Percentiles rank a stretch among this genome's conserved stretches.
These are phyloP conservation scores for Agonum fuliginosum DNA, from an alignment of 2,888 invertebrate species.

Conservation along the genomic window DNA sequence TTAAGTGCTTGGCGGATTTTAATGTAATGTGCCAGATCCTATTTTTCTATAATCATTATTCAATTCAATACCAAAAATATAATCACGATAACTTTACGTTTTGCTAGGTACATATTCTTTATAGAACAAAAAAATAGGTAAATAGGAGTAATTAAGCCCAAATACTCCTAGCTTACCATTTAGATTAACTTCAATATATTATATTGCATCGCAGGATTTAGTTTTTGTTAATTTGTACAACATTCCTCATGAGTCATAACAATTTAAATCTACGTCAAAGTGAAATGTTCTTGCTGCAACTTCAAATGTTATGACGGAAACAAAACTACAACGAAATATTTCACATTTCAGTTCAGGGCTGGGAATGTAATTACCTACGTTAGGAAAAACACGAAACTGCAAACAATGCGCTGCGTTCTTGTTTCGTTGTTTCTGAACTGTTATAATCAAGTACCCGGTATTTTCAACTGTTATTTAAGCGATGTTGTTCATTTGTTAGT, in stretches of 20 bases:
- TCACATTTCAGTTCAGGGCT: conserved; percentile 34
- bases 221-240: background rate
- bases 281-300: conserved; percentile 21
- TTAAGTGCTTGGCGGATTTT: no score
- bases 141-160: no score
- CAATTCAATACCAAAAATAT: no score
- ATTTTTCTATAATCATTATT: no score
- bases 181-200: no score
- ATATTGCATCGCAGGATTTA: no score
- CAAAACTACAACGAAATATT: conserved; percentile 38
- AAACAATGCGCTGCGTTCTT: conserved; percentile 30
- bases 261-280: background rate
- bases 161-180: no score
- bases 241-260: background rate
- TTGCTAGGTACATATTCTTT: no score
- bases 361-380: conserved; percentile 27
- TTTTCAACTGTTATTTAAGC: conserved; percentile 28
- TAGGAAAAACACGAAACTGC: conserved; percentile 35
- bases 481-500: conserved; percentile 14
- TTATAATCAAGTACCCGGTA: conserved; percentile 24
- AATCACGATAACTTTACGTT: no score
- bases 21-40: no score
- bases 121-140: no score
- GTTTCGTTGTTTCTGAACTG: conserved; percentile 23
- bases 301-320: conserved; percentile 35